A percentile compares a stretch with the other conserved stretches of the same genome.
phyloP scores from a whole-genome alignment of 1,140 invertebrate species.

The Parapsyche elsis region DNA sequence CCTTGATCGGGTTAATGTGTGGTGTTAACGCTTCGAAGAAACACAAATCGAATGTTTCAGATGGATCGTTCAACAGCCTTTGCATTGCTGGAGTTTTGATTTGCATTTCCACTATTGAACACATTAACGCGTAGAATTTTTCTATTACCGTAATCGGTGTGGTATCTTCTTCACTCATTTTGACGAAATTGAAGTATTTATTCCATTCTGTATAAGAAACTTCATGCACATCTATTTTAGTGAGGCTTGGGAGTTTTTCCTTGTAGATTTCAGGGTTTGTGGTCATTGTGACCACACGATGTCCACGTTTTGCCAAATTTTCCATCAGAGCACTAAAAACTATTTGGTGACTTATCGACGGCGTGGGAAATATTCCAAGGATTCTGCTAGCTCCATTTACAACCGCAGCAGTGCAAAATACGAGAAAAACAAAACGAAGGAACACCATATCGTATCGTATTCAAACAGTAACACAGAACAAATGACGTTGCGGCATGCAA shows the following conservation, averaged over 20 bases:
- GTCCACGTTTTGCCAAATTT: conserved; percentile 62
- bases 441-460: too few relatives aligned
- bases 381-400: conserved; percentile 54
- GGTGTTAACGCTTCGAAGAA: conserved; percentile 58
- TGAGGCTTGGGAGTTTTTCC: conserved; percentile 52
- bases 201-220: conserved; percentile 51
- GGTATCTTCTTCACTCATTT: conserved; percentile 1
- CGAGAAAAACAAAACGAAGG: neutral
- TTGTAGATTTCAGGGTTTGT: conserved; percentile 56
- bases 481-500: too few relatives aligned
- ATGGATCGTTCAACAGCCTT: conserved; percentile 57
- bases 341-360: conserved; percentile 64
- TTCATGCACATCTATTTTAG: conserved; percentile 59
- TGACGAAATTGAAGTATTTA: conserved; percentile 45
- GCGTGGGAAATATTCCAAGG: conserved; percentile 63
- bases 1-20: conserved; percentile 55
- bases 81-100: conserved; percentile 55
- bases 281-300: conserved; percentile 62
- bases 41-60: conserved; percentile 60
- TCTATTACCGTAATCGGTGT: neutral
- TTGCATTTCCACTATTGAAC: conserved; percentile 41
- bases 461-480: too few relatives aligned
- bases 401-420: neutral
- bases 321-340: conserved; percentile 61
- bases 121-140: conserved; percentile 39